Conservation (phyloP, 2,797 vertebrate genomes). For the Enteromius unitaeniatus region DNA sequence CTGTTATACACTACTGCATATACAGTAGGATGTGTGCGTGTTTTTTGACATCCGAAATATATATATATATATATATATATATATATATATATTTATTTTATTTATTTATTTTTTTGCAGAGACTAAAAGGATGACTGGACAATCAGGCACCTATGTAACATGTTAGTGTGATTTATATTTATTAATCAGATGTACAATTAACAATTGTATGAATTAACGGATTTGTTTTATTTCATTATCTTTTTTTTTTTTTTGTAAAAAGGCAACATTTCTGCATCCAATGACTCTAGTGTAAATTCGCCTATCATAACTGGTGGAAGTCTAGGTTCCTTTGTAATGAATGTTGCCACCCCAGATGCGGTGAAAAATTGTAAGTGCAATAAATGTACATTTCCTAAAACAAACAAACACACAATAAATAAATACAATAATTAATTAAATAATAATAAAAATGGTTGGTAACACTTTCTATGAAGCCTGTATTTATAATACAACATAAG, state of each 20-base stretch:
- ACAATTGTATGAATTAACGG: not conserved
- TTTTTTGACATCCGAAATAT: slow-evolving; percentile 3
- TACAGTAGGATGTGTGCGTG: not conserved
- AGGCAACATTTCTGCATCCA: not conserved
- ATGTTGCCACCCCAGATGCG: not conserved
- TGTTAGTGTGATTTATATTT: slow-evolving; percentile 11
- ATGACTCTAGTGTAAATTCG: not conserved
- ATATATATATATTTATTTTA: too few relatives aligned
- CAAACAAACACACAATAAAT: not conserved
- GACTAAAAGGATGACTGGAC: not conserved
- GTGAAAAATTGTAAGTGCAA: not conserved
- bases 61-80: not conserved
- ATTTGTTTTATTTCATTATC: too few relatives aligned
- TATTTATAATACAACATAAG: too few relatives aligned
- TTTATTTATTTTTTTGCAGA: not conserved
- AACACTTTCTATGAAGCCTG: not conserved
- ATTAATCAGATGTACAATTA: not conserved
- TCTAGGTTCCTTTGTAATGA: not conserved
- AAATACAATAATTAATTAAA: not conserved
- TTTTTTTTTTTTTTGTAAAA: not conserved
- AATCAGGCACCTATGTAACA: not conserved
- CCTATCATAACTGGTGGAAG: not conserved
- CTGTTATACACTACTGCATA: not conserved
- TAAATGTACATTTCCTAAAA: not conserved
- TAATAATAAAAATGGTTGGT: too few relatives aligned